Evolutionary conservation across 2,113 vertebrate species (phyloP).

Genomic region (Lathamus discolor): DNA sequence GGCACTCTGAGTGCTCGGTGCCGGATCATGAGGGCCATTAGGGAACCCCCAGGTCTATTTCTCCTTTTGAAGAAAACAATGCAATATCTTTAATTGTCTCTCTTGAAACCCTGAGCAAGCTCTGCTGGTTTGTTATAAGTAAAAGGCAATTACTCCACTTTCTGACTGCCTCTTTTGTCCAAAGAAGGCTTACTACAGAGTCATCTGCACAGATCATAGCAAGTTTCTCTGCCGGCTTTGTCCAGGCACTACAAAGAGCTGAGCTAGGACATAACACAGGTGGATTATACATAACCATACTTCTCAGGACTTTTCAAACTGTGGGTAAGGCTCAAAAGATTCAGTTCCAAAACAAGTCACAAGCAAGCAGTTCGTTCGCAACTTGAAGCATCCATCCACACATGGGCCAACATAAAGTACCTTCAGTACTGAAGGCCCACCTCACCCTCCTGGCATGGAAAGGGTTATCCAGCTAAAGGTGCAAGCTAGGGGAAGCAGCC

Average conservation of each 20-base stretch:
- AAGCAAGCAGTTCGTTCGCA: neutral
- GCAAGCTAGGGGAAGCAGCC: neutral
- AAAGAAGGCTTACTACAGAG: neutral
- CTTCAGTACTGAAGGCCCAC: neutral
- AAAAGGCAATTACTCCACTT: slow-evolving; percentile 41
- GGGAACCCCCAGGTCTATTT: slow-evolving; percentile 42
- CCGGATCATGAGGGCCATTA: slow-evolving; percentile 48
- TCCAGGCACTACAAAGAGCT: neutral
- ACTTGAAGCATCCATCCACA: neutral
- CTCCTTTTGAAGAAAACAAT: slow-evolving; percentile 40
- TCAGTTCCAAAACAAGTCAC: neutral
- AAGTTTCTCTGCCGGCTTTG: neutral
- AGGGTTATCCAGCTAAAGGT: neutral
- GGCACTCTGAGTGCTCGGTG: accelerated
- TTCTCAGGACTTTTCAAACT: neutral
- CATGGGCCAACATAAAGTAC: accelerated
- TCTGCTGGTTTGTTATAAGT: slow-evolving; percentile 29
- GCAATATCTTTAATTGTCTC: slow-evolving; percentile 53
- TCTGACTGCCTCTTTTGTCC: slow-evolving; percentile 14
- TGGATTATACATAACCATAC: accelerated
- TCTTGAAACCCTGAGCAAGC: slow-evolving; percentile 21
- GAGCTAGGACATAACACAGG: neutral
- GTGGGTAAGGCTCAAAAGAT: neutral
- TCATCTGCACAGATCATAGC: neutral
- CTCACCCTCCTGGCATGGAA: neutral